A percentile compares a stretch with the other conserved stretches of the same genome.
Evolutionary conservation across 2,113 vertebrate species (phyloP).

Genomic region (Rhagologus leucostigma): DNA sequence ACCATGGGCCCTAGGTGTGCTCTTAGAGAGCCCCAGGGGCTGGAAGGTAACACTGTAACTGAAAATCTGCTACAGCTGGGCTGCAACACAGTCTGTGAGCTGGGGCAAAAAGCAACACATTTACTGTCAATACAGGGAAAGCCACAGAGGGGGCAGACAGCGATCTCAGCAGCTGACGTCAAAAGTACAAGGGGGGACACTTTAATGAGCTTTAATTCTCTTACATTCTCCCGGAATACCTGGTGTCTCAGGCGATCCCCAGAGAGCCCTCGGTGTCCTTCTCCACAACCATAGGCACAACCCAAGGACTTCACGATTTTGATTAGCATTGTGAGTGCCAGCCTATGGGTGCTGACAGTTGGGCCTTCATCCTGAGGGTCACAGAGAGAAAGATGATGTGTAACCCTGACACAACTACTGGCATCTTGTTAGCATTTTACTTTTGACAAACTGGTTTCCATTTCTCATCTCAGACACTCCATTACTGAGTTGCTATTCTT

Average conservation of each 20-base stretch:
- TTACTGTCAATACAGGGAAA: not conserved
- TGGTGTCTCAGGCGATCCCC: conserved; percentile 97
- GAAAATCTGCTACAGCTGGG: not conserved
- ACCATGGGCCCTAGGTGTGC: not conserved
- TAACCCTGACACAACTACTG: not conserved
- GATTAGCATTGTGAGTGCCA: conserved; percentile 96
- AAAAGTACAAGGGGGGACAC: conserved; percentile 4
- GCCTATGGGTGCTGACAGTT: conserved; percentile 84
- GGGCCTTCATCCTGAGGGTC: conserved; percentile 81
- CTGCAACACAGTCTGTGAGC: conserved; percentile 25
- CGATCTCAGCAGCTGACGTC: conserved; percentile 63
- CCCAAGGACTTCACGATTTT: conserved; percentile 98
- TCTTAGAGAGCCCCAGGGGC: not conserved
- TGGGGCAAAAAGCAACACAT: not conserved
- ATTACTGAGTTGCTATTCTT: not conserved
- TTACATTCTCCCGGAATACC: conserved; percentile 83
- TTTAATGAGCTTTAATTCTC: conserved; percentile 76
- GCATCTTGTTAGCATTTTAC: not conserved
- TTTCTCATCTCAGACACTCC: not conserved
- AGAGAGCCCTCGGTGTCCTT: conserved; percentile 95
- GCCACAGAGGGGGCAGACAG: conserved; percentile 49
- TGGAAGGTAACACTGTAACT: not conserved
- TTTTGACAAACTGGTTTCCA: not conserved
- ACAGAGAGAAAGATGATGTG: not conserved
- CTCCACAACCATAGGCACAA: conserved; percentile 97